Conservation (phyloP, 2,113 vertebrate genomes). For the Callorhinus ursinus region DNA sequence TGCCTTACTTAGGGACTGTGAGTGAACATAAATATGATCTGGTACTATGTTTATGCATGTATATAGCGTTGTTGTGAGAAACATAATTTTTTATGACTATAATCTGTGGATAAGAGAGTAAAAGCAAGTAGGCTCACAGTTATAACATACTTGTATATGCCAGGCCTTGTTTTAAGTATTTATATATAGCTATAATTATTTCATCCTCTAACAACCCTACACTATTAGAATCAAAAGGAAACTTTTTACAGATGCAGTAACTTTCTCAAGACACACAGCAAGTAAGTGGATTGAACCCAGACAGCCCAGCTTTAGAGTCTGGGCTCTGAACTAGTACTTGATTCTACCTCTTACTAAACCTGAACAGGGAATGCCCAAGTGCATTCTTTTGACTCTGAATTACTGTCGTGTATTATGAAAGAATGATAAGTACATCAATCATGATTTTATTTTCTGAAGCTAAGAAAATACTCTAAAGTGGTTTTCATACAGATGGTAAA, state of each 20-base stretch:
- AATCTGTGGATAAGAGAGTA: background rate
- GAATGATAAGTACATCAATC: background rate
- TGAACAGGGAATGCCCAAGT: slow-evolving; percentile 11
- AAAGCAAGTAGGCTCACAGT: background rate
- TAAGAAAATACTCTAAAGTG: background rate
- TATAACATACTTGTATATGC: background rate
- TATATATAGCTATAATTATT: slow-evolving; percentile 24
- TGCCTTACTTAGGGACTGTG: background rate
- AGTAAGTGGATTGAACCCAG: background rate
- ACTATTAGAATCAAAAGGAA: slow-evolving; percentile 25
- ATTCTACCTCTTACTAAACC: background rate
- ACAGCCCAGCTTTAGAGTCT: background rate
- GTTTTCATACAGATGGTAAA: slow-evolving; percentile 5
- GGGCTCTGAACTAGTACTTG: background rate
- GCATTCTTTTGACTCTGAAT: slow-evolving; percentile 10
- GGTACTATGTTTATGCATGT: background rate
- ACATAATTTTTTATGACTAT: slow-evolving; percentile 17
- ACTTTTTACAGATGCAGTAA: background rate
- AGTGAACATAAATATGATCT: background rate
- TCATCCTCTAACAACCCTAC: background rate
- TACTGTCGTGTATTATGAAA: background rate
- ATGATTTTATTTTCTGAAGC: slow-evolving; percentile 57
- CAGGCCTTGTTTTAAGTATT: background rate
- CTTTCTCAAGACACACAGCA: background rate
- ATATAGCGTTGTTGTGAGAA: background rate